Base-by-base conservation (phyloP, 2,797 vertebrate genomes). In the Distichodus sexfasciatus region DNA sequence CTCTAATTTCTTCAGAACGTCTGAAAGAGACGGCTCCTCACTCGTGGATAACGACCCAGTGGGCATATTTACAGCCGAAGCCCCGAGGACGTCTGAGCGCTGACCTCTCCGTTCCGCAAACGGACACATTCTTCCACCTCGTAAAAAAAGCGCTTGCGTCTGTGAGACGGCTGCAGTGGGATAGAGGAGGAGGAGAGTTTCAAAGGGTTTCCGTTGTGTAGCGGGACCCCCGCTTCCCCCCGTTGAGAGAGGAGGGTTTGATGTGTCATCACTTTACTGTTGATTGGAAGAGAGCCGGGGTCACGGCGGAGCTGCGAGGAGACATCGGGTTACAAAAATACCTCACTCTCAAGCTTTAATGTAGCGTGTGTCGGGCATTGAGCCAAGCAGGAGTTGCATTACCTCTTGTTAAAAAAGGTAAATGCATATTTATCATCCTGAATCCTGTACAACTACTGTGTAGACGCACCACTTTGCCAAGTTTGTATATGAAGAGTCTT, bases 221-320 rank as follows among this genome's bases (percentile, higher is more conserved):
- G 81, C 80, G 85, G 73, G 75, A 82, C 84, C 90, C 85, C 3
- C 12, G 19, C 35, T 65, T 64, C 2, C 69, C 53, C 77, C 86
- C 83, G 88, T 79, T 83, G 78, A 75, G 62, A 66, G 44, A 43
- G 83, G 79, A 79, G 58, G 83, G 84, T 89, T 90, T 91, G 87
- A 92, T 90, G 89, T 89, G 82, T 91, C 87, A 83, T 91, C 89
- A 86, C 84, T 85, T 92, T 91, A 88, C 88, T 84, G 84, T 89
- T 88, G 89, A 87, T 88, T 89, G 87, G 86, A 89, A 48, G 82
- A 87, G 83, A 81, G 86, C 85, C 87, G 88, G 86, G 79, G 86
- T 86, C 85, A 84, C 87, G 89, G 83, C 74, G 83, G 82, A 80
- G 81, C 83, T 85, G 83, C 10, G 81, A 76, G 81, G 85, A 86